Percentiles rank a stretch among this genome's conserved stretches.
These are phyloP conservation scores for Callionymus lyra DNA, from an alignment of 2,113 vertebrate species.

Conservation along the genomic window DNA sequence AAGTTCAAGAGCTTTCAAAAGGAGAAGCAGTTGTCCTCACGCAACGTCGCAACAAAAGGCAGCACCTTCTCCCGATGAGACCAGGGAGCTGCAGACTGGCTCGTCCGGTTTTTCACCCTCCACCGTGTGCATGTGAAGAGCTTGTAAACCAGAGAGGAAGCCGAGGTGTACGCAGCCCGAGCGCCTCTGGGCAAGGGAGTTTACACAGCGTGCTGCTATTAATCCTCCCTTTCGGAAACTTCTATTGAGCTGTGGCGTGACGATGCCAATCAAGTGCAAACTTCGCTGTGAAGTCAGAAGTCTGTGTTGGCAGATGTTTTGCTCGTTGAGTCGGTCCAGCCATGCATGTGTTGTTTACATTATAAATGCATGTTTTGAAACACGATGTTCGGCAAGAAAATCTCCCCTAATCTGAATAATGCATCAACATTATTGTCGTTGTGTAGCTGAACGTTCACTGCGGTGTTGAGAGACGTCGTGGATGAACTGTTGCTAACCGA, in stretches of 20 bases:
- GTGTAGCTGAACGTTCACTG: no score
- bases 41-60: slow-evolving; percentile 45
- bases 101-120: slow-evolving; percentile 56
- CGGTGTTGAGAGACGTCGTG: no score
- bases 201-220: slow-evolving; percentile 65
- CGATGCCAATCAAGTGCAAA: slow-evolving; percentile 41
- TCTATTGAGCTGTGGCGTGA: slow-evolving; percentile 37
- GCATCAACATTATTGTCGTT: no score
- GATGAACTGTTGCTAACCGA: no score
- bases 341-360: slow-evolving; percentile 2
- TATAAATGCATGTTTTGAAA: slow-evolving; percentile 14
- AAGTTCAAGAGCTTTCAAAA: slow-evolving; percentile 24
- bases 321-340: slow-evolving; percentile 8
- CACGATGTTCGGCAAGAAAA: no score
- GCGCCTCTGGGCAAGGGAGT: slow-evolving; percentile 61
- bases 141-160: slow-evolving; percentile 67
- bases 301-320: slow-evolving; percentile 17
- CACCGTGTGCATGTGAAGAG: slow-evolving; percentile 49
- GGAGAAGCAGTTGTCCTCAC: slow-evolving; percentile 61
- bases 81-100: slow-evolving; percentile 38
- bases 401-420: no score
- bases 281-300: slow-evolving; percentile 25
- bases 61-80: slow-evolving; percentile 12
- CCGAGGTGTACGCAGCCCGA: slow-evolving; percentile 54
- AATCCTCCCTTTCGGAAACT: slow-evolving; percentile 53